phyloP scores from a whole-genome alignment of 1,140 invertebrate species.

The Heterodera carotae region DNA sequence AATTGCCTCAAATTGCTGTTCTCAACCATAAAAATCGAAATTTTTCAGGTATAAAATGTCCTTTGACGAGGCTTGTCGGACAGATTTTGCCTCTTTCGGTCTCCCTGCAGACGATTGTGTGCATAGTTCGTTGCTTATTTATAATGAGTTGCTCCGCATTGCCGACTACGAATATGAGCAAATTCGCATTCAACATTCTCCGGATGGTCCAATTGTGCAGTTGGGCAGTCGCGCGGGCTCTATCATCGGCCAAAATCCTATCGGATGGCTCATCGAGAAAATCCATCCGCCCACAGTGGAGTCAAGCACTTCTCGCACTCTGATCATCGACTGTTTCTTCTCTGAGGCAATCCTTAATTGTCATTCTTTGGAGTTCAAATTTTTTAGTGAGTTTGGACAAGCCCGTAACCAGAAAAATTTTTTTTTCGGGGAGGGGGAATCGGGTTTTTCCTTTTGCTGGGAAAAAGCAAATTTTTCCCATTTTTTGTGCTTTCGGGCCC shows the following conservation, averaged over 20 bases:
- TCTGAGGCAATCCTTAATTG: constrained; percentile 74
- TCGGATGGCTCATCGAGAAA: constrained; percentile 53
- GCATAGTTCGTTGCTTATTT: constrained; percentile 86
- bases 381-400: neutral
- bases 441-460: too few species aligned
- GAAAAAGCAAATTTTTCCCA: too few species aligned
- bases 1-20: constrained; percentile 24
- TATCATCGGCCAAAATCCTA: constrained; percentile 51
- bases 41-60: constrained; percentile 73
- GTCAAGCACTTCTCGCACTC: constrained; percentile 80
- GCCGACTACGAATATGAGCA: constrained; percentile 83
- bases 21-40: constrained; percentile 66
- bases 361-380: neutral
- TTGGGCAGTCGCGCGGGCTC: constrained; percentile 22
- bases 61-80: constrained; percentile 77
- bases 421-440: too few species aligned
- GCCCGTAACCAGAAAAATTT: too few species aligned
- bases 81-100: constrained; percentile 46
- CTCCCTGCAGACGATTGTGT: constrained; percentile 80
- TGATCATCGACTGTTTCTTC: constrained; percentile 79
- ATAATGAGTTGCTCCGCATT: constrained; percentile 90
- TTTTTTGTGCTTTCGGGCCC: too few species aligned
- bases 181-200: constrained; percentile 68
- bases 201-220: constrained; percentile 24
- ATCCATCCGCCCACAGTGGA: constrained; percentile 70